Percentiles rank a stretch among this genome's conserved stretches.
Evolutionary conservation across 2,797 vertebrate genomes (phyloP).

Genomic region (Falco peregrinus): DNA sequence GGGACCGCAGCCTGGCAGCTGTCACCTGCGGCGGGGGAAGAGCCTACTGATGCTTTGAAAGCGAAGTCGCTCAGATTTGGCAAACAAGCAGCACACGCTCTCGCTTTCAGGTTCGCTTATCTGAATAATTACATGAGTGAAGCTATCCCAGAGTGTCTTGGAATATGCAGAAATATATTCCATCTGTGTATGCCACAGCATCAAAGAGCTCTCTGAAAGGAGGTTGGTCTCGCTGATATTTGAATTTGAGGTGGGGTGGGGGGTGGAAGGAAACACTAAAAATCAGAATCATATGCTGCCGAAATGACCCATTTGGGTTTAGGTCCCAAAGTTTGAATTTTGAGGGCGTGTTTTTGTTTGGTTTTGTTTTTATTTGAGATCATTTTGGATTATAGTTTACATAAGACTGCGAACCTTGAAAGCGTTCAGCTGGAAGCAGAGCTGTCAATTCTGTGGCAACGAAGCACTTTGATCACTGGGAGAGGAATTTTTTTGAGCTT

Average conservation of each 20-base stretch:
- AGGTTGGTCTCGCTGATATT: not conserved
- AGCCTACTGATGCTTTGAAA: not conserved
- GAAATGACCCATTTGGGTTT: not conserved
- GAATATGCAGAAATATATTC: constrained; percentile 55
- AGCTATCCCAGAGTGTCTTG: constrained; percentile 65
- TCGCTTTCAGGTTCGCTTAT: constrained; percentile 47
- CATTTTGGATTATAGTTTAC: constrained; percentile 38
- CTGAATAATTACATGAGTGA: constrained; percentile 45
- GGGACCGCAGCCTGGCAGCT: not conserved
- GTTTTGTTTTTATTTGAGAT: not conserved
- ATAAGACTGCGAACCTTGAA: constrained; percentile 30
- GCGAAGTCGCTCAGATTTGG: not conserved
- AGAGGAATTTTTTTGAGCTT: constrained; percentile 17
- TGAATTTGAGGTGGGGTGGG: not conserved
- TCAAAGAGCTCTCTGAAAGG: constrained; percentile 37
- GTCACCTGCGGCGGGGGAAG: accelerated
- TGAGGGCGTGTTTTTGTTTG: not conserved
- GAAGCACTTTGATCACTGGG: not conserved
- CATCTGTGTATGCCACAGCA: constrained; percentile 51
- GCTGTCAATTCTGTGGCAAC: constrained; percentile 46
- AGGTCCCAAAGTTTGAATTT: not conserved
- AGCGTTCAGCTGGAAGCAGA: constrained; percentile 45
- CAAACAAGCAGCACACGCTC: not conserved
- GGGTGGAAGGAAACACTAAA: not conserved
- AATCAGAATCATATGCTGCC: not conserved